phyloP scores from a whole-genome alignment of 2,113 vertebrate genomes.

The Brachyistius frenatus region DNA sequence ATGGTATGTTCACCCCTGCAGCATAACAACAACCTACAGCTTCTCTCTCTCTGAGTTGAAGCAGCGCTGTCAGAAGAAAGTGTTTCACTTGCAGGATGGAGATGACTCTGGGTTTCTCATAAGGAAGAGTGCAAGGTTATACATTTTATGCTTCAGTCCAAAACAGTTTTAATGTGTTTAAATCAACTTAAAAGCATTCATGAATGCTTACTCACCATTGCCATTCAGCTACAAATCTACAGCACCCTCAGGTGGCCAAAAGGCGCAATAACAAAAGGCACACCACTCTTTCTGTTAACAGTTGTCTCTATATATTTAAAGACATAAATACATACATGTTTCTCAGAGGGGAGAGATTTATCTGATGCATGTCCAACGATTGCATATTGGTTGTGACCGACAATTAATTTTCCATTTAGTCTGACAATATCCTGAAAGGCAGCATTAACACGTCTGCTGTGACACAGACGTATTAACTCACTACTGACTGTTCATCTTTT shows the following conservation, averaged over 20 bases:
- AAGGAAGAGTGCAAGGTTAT: too few relatives aligned
- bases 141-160: neutral
- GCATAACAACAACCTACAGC: slow-evolving; percentile 20
- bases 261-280: neutral
- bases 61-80: neutral
- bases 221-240: neutral
- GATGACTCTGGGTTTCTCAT: neutral
- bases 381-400: neutral
- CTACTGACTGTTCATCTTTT: neutral
- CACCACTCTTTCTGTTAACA: neutral
- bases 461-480: too few relatives aligned
- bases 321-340: slow-evolving; percentile 62
- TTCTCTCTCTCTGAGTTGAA: neutral
- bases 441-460: slow-evolving; percentile 3
- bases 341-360: slow-evolving; percentile 1
- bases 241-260: slow-evolving; percentile 47
- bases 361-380: slow-evolving; percentile 3
- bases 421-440: neutral
- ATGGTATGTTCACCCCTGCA: slow-evolving; percentile 25
- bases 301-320: slow-evolving; percentile 1
- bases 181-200: slow-evolving; percentile 10
- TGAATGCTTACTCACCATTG: neutral
- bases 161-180: neutral
- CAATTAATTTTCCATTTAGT: neutral
- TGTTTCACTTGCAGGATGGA: neutral